These are phyloP conservation scores for Heliconius congener DNA, from an alignment of 1,140 invertebrate genomes.

Conservation along the genomic window DNA sequence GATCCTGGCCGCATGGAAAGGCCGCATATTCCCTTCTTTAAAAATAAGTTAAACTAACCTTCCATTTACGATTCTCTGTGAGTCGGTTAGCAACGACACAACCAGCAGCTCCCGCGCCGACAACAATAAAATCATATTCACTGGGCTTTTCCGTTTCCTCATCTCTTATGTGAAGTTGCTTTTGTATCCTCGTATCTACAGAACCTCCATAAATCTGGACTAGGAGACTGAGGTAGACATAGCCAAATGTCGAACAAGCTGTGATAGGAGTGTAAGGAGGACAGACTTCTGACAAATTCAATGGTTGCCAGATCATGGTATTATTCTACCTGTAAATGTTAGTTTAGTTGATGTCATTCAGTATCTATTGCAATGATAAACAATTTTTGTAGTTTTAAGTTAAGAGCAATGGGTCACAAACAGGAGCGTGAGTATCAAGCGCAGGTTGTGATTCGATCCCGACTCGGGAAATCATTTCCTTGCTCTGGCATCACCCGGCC, in stretches of 20 bases:
- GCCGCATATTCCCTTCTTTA: no score
- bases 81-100: slow-evolving; percentile 84
- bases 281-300: slow-evolving; percentile 46
- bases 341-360: no score
- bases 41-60: slow-evolving; percentile 55
- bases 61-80: slow-evolving; percentile 76
- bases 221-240: slow-evolving; percentile 47
- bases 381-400: no score
- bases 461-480: no score
- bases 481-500: no score
- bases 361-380: no score
- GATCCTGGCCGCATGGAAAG: no score
- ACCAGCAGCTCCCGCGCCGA: slow-evolving; percentile 37
- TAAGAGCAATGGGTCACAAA: no score
- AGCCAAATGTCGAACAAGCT: slow-evolving; percentile 46
- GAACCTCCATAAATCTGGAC: slow-evolving; percentile 45
- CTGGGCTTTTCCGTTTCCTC: slow-evolving; percentile 26
- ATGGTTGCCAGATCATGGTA: slow-evolving; percentile 46
- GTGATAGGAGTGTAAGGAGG: slow-evolving; percentile 38
- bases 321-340: no score
- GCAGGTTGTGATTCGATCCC: no score
- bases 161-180: background rate
- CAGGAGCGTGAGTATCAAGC: no score
- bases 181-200: slow-evolving; percentile 17
- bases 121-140: slow-evolving; percentile 43